Conservation (phyloP, 2,113 vertebrate genomes). For the Microcebus griseorufus region DNA sequence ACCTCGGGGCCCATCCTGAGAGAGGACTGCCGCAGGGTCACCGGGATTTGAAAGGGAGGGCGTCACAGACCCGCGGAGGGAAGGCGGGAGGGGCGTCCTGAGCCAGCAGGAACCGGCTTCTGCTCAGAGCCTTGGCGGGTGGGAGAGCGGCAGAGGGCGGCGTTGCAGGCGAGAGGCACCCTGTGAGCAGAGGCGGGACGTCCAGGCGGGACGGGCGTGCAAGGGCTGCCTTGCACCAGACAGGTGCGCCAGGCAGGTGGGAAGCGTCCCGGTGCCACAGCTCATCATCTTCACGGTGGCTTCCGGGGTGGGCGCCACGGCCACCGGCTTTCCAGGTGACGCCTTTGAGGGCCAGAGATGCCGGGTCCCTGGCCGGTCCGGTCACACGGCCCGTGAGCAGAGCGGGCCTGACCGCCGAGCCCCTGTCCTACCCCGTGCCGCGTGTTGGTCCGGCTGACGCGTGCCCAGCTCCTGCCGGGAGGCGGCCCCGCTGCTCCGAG, state of each 20-base stretch:
- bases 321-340: not conserved
- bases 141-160: rapidly evolving
- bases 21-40: not conserved
- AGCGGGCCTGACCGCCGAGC: rapidly evolving
- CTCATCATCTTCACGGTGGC: not conserved
- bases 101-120: too few species aligned
- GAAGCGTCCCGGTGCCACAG: rapidly evolving
- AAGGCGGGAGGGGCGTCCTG: rapidly evolving
- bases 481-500: not conserved
- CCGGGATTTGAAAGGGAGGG: too few species aligned
- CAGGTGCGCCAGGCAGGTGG: too few species aligned
- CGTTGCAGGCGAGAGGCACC: not conserved
- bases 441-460: too few species aligned
- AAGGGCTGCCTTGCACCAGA: too few species aligned
- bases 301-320: rapidly evolving
- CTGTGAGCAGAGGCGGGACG: not conserved
- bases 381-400: too few species aligned
- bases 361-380: rapidly evolving
- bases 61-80: too few species aligned
- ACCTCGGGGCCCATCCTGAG: not conserved
- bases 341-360: not conserved
- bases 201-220: not conserved
- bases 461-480: rapidly evolving
- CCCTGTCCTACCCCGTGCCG: rapidly evolving
- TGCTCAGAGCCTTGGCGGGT: too few species aligned